Percentiles rank a stretch among this genome's conserved stretches.
Conservation (phyloP, 2,888 invertebrate species). For the Phytoseiulus persimilis region DNA sequence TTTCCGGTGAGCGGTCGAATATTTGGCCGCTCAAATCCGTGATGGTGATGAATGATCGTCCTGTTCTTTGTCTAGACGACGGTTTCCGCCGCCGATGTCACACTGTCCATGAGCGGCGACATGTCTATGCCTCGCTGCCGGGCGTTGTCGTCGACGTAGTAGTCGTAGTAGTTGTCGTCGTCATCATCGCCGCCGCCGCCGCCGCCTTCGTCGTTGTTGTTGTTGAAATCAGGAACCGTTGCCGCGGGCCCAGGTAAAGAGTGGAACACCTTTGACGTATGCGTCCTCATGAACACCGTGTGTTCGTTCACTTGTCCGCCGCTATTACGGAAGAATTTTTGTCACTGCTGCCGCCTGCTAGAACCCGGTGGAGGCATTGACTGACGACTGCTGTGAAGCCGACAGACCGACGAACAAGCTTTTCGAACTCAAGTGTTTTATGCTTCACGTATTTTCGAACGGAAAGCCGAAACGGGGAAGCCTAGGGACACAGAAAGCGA, state of each 20-base stretch:
- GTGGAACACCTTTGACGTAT: conserved; percentile 5
- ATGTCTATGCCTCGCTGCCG: not conserved
- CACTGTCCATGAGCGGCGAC: not conserved
- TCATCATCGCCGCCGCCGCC: too few relatives aligned
- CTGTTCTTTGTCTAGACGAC: not conserved
- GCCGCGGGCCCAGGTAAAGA: not conserved
- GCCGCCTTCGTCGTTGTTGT: not conserved
- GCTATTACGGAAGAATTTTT: conserved; percentile 5
- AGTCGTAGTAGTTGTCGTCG: not conserved
- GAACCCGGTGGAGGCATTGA: not conserved
- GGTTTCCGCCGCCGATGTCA: not conserved
- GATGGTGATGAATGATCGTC: not conserved
- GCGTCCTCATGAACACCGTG: not conserved
- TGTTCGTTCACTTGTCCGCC: not conserved
- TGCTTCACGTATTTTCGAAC: not conserved
- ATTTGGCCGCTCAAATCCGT: not conserved
- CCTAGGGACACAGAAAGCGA: not conserved
- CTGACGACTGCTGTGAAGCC: not conserved
- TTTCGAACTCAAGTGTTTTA: not conserved
- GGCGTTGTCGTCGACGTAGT: not conserved
- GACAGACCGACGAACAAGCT: not conserved
- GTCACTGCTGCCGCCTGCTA: not conserved
- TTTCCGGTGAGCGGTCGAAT: not conserved
- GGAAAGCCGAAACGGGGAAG: not conserved
- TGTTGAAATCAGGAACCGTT: not conserved